phyloP scores from a whole-genome alignment of 2,888 invertebrate genomes.

The Drosophila meridionalis region DNA sequence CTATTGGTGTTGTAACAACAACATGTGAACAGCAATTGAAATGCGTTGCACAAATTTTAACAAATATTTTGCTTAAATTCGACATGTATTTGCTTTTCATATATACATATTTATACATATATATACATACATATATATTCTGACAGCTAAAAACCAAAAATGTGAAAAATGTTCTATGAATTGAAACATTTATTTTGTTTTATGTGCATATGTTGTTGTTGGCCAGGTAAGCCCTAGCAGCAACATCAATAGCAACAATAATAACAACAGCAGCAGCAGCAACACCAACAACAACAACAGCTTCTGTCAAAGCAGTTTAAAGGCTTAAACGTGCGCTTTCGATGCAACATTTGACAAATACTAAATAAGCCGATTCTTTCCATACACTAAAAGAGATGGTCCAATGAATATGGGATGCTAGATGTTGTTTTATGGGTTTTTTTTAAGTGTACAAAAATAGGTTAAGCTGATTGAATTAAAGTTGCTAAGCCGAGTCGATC shows the following conservation, averaged over 20 bases:
- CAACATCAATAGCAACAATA: not conserved
- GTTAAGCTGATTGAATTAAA: too few species aligned
- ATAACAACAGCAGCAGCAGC: not conserved
- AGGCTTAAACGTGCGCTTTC: constrained; percentile 17
- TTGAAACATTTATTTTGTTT: constrained; percentile 24
- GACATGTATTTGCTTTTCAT: constrained; percentile 6
- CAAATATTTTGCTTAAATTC: constrained; percentile 45
- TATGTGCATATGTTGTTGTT: constrained; percentile 3
- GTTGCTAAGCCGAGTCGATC: too few species aligned
- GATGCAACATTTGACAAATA: constrained; percentile 25
- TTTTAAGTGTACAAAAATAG: too few species aligned
- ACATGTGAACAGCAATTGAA: constrained; percentile 27
- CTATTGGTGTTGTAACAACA: not conserved
- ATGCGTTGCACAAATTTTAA: constrained; percentile 35
- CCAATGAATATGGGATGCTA: not conserved
- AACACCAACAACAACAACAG: not conserved
- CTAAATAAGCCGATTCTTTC: constrained; percentile 17
- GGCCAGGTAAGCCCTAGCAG: constrained; percentile 13
- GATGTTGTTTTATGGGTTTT: too few species aligned
- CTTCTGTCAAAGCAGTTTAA: constrained; percentile 33
- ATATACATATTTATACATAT: constrained; percentile 16
- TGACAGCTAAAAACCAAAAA: not conserved
- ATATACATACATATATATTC: constrained; percentile 5
- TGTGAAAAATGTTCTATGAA: constrained; percentile 10
- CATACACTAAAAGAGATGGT: not conserved